phyloP scores from a whole-genome alignment of 2,888 invertebrate species.

The Dastarcus helophoroides region DNA sequence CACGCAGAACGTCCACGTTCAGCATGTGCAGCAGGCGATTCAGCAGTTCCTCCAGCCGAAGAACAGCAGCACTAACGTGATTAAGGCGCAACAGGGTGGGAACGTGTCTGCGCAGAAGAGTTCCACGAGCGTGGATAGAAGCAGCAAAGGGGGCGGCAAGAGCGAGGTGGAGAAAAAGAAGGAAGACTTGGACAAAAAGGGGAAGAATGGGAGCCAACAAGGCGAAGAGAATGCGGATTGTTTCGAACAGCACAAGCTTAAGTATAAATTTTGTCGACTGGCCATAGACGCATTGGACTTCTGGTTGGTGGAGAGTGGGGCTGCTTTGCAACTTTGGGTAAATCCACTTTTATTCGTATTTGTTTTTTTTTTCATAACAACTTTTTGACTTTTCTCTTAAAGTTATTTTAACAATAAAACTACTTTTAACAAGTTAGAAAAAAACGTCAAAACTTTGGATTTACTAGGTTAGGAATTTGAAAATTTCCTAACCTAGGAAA shows the following conservation, averaged over 20 bases:
- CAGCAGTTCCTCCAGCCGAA: constrained; percentile 26
- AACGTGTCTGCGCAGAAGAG: constrained; percentile 10
- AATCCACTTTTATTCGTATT: too few species aligned
- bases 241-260: constrained; percentile 43
- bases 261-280: constrained; percentile 85
- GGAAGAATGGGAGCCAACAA: constrained; percentile 13
- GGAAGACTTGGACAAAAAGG: constrained; percentile 22
- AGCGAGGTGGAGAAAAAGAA: constrained; percentile 15
- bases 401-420: too few species aligned
- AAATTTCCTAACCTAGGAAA: too few species aligned
- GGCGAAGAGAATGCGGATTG: constrained; percentile 18
- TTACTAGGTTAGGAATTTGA: too few species aligned
- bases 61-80: constrained; percentile 19
- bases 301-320: constrained; percentile 80
- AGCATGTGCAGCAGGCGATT: constrained; percentile 27
- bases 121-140: constrained; percentile 5
- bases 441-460: too few species aligned
- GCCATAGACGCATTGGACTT: constrained; percentile 83
- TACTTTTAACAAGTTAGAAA: too few species aligned
- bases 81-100: constrained; percentile 14
- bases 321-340: constrained; percentile 77
- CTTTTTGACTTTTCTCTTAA: too few species aligned
- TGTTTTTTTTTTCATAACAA: too few species aligned
- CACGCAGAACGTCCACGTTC: constrained; percentile 27
- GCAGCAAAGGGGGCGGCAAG: constrained; percentile 13